A percentile compares a stretch with the other conserved stretches of the same genome.
Conservation (phyloP, 2,797 vertebrate genomes). For the Coendou prehensilis region DNA sequence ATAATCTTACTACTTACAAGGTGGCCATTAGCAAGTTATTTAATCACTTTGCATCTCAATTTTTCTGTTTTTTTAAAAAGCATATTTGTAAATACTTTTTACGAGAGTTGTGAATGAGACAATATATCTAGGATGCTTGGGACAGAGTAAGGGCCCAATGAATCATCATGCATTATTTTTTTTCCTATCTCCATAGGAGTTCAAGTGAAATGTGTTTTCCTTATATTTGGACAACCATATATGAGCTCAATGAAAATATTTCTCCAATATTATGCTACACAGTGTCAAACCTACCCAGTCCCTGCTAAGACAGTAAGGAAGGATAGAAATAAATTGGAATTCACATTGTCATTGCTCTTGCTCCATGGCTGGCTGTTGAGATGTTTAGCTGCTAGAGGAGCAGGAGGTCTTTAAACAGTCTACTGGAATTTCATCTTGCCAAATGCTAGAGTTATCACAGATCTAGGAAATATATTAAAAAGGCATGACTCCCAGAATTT, state of each 20-base stretch:
- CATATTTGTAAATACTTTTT: neutral
- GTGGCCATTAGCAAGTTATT: neutral
- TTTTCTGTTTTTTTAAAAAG: conserved; percentile 12
- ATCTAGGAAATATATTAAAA: conserved; percentile 79
- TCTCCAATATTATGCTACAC: conserved; percentile 37
- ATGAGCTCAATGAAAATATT: conserved; percentile 25
- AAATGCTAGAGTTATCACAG: conserved; percentile 66
- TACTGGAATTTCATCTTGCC: conserved; percentile 76
- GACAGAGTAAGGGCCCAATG: neutral
- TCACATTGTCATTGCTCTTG: neutral
- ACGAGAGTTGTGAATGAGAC: neutral
- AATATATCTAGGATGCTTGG: neutral
- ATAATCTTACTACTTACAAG: neutral
- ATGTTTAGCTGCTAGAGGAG: conserved; percentile 53
- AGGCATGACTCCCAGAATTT: conserved; percentile 77
- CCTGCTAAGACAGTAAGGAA: neutral
- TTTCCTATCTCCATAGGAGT: neutral
- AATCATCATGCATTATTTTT: neutral
- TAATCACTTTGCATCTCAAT: neutral
- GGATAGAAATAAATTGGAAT: conserved; percentile 22
- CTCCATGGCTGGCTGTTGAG: conserved; percentile 36
- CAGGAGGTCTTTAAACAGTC: conserved; percentile 71
- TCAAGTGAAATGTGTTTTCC: neutral
- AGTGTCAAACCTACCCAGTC: conserved; percentile 20
- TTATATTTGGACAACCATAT: conserved; percentile 20